Conservation (phyloP, 2,888 invertebrate species). For the Quadriops clusia region DNA sequence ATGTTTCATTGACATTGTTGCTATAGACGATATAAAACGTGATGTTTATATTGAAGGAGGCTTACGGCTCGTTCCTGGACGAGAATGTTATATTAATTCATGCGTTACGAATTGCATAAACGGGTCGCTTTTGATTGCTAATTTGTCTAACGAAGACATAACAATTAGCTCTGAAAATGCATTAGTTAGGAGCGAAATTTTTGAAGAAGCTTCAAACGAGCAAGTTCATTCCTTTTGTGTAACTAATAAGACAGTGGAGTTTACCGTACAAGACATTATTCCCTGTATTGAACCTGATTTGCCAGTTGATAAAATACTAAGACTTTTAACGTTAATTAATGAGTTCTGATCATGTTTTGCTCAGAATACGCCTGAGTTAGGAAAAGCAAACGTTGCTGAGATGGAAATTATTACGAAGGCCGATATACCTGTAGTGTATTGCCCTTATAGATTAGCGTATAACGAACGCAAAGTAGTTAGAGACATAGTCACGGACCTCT, state of each 20-base stretch:
- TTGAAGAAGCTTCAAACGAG: no score
- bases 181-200: no score
- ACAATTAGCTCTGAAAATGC: no score
- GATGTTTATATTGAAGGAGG: constrained; percentile 5
- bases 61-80: constrained; percentile 2
- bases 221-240: no score
- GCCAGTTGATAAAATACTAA: no score
- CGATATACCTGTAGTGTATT: background rate
- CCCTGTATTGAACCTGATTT: no score
- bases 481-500: background rate
- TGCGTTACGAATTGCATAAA: constrained; percentile 4
- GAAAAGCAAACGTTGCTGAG: background rate
- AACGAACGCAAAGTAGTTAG: background rate
- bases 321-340: no score
- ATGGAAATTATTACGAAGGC: background rate
- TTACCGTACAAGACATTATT: no score
- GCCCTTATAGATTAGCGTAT: background rate
- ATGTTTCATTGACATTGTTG: no score
- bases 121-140: constrained; percentile 5
- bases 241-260: no score
- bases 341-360: constrained; percentile 1
- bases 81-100: constrained; percentile 2
- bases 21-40: no score
- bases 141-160: constrained; percentile 2
- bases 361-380: background rate